Base-by-base conservation (phyloP, 2,888 invertebrate genomes). In the Scaptomyza polygonia region DNA sequence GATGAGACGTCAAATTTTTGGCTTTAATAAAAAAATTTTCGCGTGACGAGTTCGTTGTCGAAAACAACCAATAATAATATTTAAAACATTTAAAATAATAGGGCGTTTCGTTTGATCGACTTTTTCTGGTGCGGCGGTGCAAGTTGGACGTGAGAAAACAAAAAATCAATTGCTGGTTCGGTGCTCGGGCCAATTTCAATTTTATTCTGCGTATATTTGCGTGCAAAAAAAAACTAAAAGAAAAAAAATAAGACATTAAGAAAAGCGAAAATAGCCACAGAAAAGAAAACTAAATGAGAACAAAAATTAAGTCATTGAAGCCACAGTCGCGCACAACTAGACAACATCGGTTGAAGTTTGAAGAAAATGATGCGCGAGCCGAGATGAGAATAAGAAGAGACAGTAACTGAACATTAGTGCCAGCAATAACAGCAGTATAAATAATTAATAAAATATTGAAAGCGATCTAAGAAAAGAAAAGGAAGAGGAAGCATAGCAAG, bases 1-100 rank as follows among this genome's bases (percentile, higher is more conserved):
- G 89, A 84, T 88, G 86, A 88, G 88, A 88, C 82, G 88, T 87
- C 88, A 81, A 86, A 88, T 78, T 88, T 86, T 83, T 74, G 71
- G 71, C 55, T 72, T 68, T 74, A 65, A 64, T 57, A 78, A 73
- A 79, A 79, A 72, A 73, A 57, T 73, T 74, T 62, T 78, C 74
- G 77, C 65, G 69, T 78, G 81, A 79, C 84, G 81, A 84, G 74
- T 81, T 81, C 79, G 79, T 77, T 79, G 77, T 84, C 73, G 75
- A 79, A 73, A 75, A 77, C 58, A 78, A 72, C 66, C 63, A 61
- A 54, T 61, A 73, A 63, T 59, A 67, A 61, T 65, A 59, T 76
- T 76, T 62, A 63, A 73, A 73, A 75, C 66, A 67, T 65, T 82
- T 61, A 63, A 72, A 77, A 73, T 51, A 56, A 65, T 68, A 52